These are phyloP conservation scores for Brassicogethes aeneus DNA, from an alignment of 2,888 invertebrate species.

Conservation along the genomic window DNA sequence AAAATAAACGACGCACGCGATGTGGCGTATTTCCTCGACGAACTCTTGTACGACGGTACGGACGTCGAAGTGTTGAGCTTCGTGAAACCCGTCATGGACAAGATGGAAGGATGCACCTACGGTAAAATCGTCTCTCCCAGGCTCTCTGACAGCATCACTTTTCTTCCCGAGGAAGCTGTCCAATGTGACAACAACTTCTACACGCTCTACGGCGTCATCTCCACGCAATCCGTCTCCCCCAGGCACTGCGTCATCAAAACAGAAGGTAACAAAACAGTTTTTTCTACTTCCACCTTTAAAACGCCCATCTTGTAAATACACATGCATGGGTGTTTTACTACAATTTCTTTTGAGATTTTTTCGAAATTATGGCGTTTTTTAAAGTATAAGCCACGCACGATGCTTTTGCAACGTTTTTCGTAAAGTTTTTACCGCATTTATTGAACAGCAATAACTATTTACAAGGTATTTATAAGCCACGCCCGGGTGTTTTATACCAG, in stretches of 20 bases:
- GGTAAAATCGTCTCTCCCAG: constrained; percentile 39
- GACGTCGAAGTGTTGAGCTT: constrained; percentile 65
- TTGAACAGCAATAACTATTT: no score
- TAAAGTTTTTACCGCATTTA: no score
- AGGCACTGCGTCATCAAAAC: constrained; percentile 49
- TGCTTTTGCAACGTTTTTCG: no score
- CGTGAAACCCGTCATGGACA: constrained; percentile 53
- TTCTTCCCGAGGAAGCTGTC: constrained; percentile 46
- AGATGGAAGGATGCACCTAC: constrained; percentile 54
- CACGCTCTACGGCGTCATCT: constrained; percentile 49
- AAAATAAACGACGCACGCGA: constrained; percentile 48
- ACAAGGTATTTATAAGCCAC: no score
- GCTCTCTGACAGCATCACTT: constrained; percentile 45
- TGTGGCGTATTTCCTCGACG: constrained; percentile 56
- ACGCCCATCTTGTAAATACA: no score
- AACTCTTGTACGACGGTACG: constrained; percentile 51
- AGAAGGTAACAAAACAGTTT: constrained; percentile 43
- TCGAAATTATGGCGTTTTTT: no score
- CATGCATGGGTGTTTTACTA: no score
- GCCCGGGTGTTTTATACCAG: no score
- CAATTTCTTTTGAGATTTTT: neutral
- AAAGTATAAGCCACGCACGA: no score
- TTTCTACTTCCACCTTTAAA: no score
- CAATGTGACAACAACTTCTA: constrained; percentile 37
- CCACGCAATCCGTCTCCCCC: constrained; percentile 56